These are phyloP conservation scores for Mycetomoellerius zeteki DNA, from an alignment of 1,140 invertebrate genomes.

Conservation along the genomic window DNA sequence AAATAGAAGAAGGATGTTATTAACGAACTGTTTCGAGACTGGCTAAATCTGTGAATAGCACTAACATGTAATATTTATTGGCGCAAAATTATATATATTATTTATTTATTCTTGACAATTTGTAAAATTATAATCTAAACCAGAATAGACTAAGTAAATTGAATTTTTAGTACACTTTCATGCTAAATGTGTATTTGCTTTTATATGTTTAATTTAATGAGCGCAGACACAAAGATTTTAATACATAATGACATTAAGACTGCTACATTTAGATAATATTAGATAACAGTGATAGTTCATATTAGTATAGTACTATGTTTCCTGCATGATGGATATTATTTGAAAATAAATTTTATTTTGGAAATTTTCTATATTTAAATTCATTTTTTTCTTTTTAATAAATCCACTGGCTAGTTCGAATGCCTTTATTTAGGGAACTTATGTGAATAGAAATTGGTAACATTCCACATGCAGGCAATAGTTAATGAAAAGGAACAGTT, in stretches of 20 bases:
- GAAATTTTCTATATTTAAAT: not conserved
- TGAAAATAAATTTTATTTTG: conserved; percentile 11
- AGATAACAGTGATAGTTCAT: not conserved
- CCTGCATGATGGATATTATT: not conserved
- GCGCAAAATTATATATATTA: not conserved
- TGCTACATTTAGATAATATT: not conserved
- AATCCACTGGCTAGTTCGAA: not conserved
- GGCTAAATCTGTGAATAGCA: not conserved
- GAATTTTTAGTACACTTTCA: not conserved
- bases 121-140: not conserved
- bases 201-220: not conserved
- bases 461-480: conserved; percentile 15
- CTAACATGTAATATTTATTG: not conserved
- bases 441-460: conserved; percentile 29
- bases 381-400: not conserved
- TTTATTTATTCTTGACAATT: not conserved
- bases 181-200: not conserved
- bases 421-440: conserved; percentile 9
- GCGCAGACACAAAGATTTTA: not conserved
- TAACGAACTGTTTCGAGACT: not conserved
- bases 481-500: conserved; percentile 12
- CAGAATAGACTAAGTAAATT: not conserved
- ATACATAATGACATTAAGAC: not conserved
- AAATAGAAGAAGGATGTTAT: not conserved
- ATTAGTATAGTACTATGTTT: not conserved